Conservation (phyloP, 2,888 invertebrate species). For the Cynaeus angustus region DNA sequence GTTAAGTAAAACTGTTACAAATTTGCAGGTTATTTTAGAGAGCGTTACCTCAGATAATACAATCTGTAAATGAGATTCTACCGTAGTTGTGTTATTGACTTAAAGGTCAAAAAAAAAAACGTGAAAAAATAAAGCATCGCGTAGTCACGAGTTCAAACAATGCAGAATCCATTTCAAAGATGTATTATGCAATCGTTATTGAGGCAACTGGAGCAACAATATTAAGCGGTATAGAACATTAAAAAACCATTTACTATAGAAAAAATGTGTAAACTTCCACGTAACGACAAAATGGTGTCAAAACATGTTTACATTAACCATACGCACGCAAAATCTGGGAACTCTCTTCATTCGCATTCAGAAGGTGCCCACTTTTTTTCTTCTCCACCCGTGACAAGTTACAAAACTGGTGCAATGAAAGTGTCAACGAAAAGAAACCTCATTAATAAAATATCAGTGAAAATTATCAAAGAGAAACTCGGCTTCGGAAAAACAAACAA, state of each 20-base stretch:
- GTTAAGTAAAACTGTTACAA: no score
- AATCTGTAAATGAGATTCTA: no score
- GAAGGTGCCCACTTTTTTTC: neutral
- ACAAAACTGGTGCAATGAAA: slow-evolving; percentile 25
- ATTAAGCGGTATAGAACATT: slow-evolving; percentile 4
- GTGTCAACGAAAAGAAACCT: slow-evolving; percentile 44
- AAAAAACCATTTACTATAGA: slow-evolving; percentile 4
- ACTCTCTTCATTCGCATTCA: neutral
- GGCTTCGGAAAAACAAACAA: slow-evolving; percentile 11
- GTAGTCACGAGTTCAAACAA: neutral
- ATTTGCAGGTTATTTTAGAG: no score
- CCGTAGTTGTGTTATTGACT: no score
- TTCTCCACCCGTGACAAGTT: neutral
- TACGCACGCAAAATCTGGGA: neutral
- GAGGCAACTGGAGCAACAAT: neutral
- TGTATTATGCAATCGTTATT: neutral
- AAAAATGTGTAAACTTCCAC: slow-evolving; percentile 12
- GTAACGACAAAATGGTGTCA: slow-evolving; percentile 2
- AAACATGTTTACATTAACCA: slow-evolving; percentile 1
- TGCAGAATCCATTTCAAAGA: neutral
- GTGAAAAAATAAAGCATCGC: no score
- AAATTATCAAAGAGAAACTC: slow-evolving; percentile 19
- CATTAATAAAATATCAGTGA: slow-evolving; percentile 45
- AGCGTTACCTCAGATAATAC: no score
- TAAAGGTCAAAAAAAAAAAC: neutral